phyloP scores from a whole-genome alignment of 2,888 invertebrate genomes.

The Idaea dimidiata region DNA sequence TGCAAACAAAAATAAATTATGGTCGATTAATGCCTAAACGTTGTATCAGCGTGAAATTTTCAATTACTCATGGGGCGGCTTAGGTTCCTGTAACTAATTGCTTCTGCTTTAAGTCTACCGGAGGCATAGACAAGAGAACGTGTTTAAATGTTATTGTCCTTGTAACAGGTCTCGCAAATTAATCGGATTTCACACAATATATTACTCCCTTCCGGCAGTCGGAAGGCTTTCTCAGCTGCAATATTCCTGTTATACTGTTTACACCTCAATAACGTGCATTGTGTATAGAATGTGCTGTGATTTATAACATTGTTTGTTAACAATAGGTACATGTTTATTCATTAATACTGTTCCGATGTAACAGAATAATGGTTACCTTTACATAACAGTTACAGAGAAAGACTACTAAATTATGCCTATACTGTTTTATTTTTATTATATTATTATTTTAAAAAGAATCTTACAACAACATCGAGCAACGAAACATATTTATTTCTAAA shows the following conservation, averaged over 20 bases:
- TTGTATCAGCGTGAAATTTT: slow-evolving; percentile 32
- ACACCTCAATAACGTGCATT: slow-evolving; percentile 33
- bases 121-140: slow-evolving; percentile 50
- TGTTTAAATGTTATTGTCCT: slow-evolving; percentile 64
- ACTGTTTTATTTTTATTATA: neutral
- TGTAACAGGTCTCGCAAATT: slow-evolving; percentile 63
- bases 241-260: slow-evolving; percentile 32
- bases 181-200: slow-evolving; percentile 63
- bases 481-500: neutral
- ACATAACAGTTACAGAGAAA: neutral
- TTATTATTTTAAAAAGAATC: neutral
- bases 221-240: slow-evolving; percentile 39
- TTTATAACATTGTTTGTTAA: slow-evolving; percentile 19
- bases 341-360: neutral
- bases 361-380: neutral
- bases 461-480: neutral
- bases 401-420: neutral
- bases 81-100: slow-evolving; percentile 49
- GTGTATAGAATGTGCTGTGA: slow-evolving; percentile 17
- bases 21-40: neutral
- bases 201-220: slow-evolving; percentile 51
- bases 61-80: slow-evolving; percentile 42
- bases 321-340: slow-evolving; percentile 1
- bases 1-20: slow-evolving; percentile 8
- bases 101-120: slow-evolving; percentile 37